phyloP scores from a whole-genome alignment of 1,140 invertebrate genomes.

The Drosophila tsacasi region DNA sequence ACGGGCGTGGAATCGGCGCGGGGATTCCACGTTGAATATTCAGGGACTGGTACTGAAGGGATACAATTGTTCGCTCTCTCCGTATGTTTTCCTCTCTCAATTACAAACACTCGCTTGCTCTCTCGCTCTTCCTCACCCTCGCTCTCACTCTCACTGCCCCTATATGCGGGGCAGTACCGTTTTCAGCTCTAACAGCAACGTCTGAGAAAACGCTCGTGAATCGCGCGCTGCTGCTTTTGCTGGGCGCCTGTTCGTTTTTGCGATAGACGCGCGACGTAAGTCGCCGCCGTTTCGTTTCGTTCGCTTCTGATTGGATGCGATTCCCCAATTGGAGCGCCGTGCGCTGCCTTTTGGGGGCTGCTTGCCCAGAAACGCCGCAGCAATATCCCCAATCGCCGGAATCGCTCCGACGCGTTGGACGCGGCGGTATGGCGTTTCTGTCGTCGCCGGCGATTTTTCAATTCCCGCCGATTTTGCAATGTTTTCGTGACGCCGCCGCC shows the following conservation, averaged over 20 bases:
- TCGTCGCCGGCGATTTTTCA: conserved; percentile 76
- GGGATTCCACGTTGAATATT: too few relatives aligned
- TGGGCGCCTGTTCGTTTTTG: conserved; percentile 83
- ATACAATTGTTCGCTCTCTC: conserved; percentile 8
- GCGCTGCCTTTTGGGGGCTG: conserved; percentile 36
- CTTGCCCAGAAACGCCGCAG: conserved; percentile 54
- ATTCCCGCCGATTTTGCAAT: conserved; percentile 81
- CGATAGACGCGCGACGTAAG: conserved; percentile 85
- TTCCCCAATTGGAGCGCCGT: conserved; percentile 24
- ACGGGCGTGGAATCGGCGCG: too few relatives aligned
- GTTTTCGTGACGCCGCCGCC: conserved; percentile 58
- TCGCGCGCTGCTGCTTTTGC: conserved; percentile 30
- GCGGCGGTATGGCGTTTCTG: conserved; percentile 60
- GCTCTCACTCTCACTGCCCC: neutral
- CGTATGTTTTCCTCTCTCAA: neutral
- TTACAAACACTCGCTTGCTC: neutral
- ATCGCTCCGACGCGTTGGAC: conserved; percentile 21
- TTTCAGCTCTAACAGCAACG: conserved; percentile 37
- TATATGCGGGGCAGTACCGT: conserved; percentile 5
- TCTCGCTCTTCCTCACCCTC: neutral
- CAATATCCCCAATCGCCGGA: conserved; percentile 34
- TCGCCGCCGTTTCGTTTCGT: conserved; percentile 74
- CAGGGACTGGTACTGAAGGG: too few relatives aligned
- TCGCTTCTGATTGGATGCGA: conserved; percentile 59
- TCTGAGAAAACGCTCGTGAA: conserved; percentile 19